These are phyloP conservation scores for Ashinkailepas kermadecensis DNA, from an alignment of 2,888 invertebrate species.

Conservation along the genomic window DNA sequence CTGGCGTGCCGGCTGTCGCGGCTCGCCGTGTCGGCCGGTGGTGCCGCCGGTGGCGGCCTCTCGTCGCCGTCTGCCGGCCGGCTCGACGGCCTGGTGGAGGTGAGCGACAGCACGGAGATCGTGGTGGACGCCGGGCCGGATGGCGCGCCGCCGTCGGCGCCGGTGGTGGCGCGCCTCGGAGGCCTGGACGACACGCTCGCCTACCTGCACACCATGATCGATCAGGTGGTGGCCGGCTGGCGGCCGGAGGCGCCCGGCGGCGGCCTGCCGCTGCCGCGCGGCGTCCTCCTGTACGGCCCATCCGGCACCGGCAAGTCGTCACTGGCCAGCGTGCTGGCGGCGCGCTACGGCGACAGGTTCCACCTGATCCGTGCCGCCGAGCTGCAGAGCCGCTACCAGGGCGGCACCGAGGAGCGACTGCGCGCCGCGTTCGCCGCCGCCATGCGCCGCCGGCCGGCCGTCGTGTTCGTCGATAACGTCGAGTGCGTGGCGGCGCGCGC, in stretches of 20 bases:
- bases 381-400: slow-evolving; percentile 23
- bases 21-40: not conserved
- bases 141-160: not conserved
- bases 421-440: slow-evolving; percentile 13
- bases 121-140: not conserved
- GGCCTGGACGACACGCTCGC: not conserved
- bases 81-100: not conserved
- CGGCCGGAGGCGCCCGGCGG: not conserved
- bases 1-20: not conserved
- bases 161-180: not conserved
- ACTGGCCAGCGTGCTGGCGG: not conserved
- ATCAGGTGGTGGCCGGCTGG: not conserved
- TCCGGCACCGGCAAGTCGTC: slow-evolving; percentile 1
- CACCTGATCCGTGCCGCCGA: slow-evolving; percentile 23
- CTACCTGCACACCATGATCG: not conserved
- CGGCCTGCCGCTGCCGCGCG: not conserved
- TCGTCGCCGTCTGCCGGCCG: too few relatives aligned
- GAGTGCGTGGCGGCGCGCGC: slow-evolving; percentile 17
- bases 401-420: slow-evolving; percentile 27
- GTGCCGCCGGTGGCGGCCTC: not conserved
- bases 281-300: slow-evolving; percentile 20
- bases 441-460: slow-evolving; percentile 1
- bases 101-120: not conserved
- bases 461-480: slow-evolving; percentile 28
- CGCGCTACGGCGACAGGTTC: not conserved